phyloP scores from a whole-genome alignment of 2,888 invertebrate species.

The Leptopilina myrica region DNA sequence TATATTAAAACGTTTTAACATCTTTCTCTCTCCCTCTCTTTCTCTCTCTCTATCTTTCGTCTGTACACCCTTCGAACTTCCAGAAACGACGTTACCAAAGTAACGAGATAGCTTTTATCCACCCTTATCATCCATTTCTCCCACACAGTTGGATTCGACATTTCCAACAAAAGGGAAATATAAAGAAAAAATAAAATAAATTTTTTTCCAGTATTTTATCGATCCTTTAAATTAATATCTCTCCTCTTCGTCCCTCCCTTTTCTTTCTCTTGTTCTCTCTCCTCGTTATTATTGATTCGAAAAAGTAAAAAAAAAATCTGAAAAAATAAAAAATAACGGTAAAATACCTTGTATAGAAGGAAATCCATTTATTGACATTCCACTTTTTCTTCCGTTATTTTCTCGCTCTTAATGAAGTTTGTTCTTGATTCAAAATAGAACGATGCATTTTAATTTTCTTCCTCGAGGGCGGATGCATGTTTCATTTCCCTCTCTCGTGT shows the following conservation, averaged over 20 bases:
- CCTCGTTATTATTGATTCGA: conserved; percentile 5
- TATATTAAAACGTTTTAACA: conserved; percentile 1
- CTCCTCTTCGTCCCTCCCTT: too few relatives aligned
- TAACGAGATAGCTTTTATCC: conserved; percentile 30
- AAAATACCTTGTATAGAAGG: conserved; percentile 15
- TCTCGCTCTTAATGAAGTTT: conserved; percentile 30
- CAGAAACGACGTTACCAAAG: conserved; percentile 15
- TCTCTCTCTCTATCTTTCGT: too few relatives aligned
- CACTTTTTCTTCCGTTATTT: conserved; percentile 15
- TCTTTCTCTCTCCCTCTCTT: background rate
- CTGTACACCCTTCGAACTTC: background rate
- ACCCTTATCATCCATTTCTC: conserved; percentile 13
- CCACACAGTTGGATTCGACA: conserved; percentile 13
- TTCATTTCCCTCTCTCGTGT: conserved; percentile 14
- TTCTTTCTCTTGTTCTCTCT: background rate
- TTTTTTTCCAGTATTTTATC: background rate
- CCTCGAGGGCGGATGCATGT: conserved; percentile 20
- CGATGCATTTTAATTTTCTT: conserved; percentile 9
- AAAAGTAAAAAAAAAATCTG: background rate
- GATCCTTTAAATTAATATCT: background rate
- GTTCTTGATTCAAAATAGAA: conserved; percentile 11
- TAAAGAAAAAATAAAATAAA: too few relatives aligned
- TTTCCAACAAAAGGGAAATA: background rate
- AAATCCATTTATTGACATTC: conserved; percentile 27
- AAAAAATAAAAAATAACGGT: background rate